Conservation (phyloP, 2,888 invertebrate genomes). For the Saturnia pavonia region DNA sequence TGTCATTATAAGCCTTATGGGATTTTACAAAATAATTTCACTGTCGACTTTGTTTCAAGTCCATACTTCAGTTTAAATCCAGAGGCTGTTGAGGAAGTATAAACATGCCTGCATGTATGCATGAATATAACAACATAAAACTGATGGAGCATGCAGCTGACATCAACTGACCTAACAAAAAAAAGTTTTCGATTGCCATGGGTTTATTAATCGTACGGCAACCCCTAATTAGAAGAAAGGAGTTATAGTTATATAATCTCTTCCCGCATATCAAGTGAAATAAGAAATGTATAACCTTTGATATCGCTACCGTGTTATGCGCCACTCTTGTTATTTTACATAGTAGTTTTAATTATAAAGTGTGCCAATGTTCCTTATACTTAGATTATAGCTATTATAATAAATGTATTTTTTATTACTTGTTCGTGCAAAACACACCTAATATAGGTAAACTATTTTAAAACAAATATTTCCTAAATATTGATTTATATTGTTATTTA, state of each 20-base stretch:
- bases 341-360: too few species aligned
- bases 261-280: too few species aligned
- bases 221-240: not conserved
- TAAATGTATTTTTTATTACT: not conserved
- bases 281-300: too few species aligned
- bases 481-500: not conserved
- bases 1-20: too few species aligned
- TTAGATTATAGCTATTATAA: not conserved
- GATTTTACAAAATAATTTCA: too few species aligned
- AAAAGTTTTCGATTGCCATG: not conserved
- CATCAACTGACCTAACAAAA: not conserved
- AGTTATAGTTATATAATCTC: not conserved
- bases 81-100: not conserved
- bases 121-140: not conserved
- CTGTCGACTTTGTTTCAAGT: too few species aligned
- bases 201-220: not conserved
- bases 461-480: not conserved
- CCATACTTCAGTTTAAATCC: not conserved
- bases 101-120: not conserved
- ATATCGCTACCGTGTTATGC: not conserved
- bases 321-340: not conserved
- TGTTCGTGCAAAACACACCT: not conserved
- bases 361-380: not conserved
- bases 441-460: not conserved
- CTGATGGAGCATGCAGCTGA: not conserved